Percentiles rank a stretch among this genome's conserved stretches.
These are phyloP conservation scores for Sterrhoptilus dennistouni DNA, from an alignment of 2,113 vertebrate genomes.

Conservation along the genomic window DNA sequence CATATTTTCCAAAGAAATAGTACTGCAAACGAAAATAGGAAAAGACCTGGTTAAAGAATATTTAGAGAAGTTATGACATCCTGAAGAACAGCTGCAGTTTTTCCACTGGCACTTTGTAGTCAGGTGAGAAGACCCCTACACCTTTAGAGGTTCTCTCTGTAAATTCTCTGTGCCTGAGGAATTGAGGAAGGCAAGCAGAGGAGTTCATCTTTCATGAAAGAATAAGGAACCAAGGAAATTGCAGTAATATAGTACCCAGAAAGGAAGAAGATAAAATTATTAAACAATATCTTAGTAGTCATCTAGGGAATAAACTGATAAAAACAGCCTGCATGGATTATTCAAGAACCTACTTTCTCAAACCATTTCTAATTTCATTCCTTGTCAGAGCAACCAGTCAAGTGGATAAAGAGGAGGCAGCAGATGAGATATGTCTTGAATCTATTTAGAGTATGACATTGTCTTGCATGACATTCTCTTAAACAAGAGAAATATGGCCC, in stretches of 20 bases:
- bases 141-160: not conserved
- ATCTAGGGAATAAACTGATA: not conserved
- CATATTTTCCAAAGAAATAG: not conserved
- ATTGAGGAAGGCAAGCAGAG: not conserved
- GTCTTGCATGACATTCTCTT: not conserved
- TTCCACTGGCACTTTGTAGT: not conserved
- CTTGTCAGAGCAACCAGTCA: conserved; percentile 11
- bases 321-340: not conserved
- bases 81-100: not conserved
- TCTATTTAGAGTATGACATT: conserved; percentile 12
- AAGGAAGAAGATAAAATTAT: not conserved
- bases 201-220: not conserved
- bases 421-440: not conserved
- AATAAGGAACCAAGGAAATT: not conserved
- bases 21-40: not conserved
- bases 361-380: conserved; percentile 1
- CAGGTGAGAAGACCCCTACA: not conserved
- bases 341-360: not conserved
- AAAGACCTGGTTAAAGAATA: not conserved
- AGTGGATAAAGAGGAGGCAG: conserved; percentile 17
- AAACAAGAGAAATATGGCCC: not conserved
- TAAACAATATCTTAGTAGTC: not conserved
- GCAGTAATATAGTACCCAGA: not conserved
- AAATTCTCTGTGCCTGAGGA: not conserved
- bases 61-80: not conserved